Evolutionary conservation across 2,797 vertebrate species (phyloP), one percentile per base, ranked within the genome.

Genomic region (Arctocebus calabarensis): DNA sequence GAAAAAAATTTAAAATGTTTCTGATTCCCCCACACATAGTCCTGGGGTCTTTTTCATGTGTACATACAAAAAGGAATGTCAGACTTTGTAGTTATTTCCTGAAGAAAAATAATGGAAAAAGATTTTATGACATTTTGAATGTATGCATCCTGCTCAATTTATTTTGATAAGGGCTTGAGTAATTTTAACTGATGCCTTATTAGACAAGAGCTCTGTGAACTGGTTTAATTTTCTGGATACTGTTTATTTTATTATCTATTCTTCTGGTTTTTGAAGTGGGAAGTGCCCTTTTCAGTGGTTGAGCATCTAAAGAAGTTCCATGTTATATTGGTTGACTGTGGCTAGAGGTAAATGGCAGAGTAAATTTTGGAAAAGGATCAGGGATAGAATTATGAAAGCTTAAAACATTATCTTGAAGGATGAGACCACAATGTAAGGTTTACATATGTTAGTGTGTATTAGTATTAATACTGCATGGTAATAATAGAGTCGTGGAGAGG

Each of bases 61-160:
- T 62, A 23, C 8, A 9, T 73, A 3, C 71, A 84, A 59, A 73
- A 84, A 79, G 19, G 37, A 84, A 96, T 62, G 71, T 32, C 34
- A 84, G 40, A 71, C 45, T 91, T 95, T 40, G 2, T 84, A 87
- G 71, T 88, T 88, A n/a, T 89, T 95, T 92, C 90, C 78, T 87
- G 55, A 94, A 94, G 71, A 73, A 92, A 90, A 84, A 94, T 29
- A 94, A 83, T 12, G 5, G 57, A 57, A 91, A 88, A 61, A 75
- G 8, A 77, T 95, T 70, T n/a, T 62, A 20, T 71, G 66, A 84
- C 37, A 88, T 92, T 89, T 81, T 71, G 32, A 89, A 48, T 61
- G 17, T 37, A 12, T 74, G 74, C 14, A 90, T 73, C 27, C 34
- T 94, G 25, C 52, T 87, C 43, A 61, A 29, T 71, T 82, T 40